Evolutionary conservation across 2,113 vertebrate species (phyloP), one percentile per base, ranked within the genome.

Genomic region (Ornithorhynchus anatinus): DNA sequence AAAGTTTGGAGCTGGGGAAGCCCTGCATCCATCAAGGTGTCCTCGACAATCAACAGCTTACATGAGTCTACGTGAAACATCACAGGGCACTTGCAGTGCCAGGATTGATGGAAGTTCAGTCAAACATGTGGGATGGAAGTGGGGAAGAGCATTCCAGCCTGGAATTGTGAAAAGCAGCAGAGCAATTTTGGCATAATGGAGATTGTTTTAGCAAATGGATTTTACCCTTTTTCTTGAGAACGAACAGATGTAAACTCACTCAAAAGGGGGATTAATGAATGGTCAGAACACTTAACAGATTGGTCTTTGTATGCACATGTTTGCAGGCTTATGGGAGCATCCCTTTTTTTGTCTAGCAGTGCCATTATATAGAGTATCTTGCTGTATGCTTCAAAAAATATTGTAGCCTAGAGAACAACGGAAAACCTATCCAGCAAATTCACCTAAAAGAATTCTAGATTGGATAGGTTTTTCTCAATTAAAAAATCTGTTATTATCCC

Each of bases 151-250:
- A 4, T 75, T 85, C 82, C 75, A 82, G 77, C 79, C 47, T 80
- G 78, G 80, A 82, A 90, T 90, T 86, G 84, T 90, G 88, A 91
- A 91, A 89, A 91, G 83, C 70, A 91, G 81, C 86, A 93, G 88
- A 90, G 32, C 66, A 32, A n/a, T 7, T 23, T 33, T 14, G 6
- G 8, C 69, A 75, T 6, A 43, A 36, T 14, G 5, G 19, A 64
- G 27, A 35, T n/a, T 45, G 59, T 54, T 68, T 78, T 70, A 72
- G 80, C 68, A 85, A 85, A 86, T 12, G 3, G 33, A 78, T 75
- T 78, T 0, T 50, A 65, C 45, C 25, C 37, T 22, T 47, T 85
- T 47, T 1, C 29, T 78, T 83, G 76, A 78, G 39, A 88, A 82
- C 63, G 44, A 85, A 64, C 61, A 88, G 64, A 87, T 71, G 37